These are phyloP conservation scores for Pharmacophagus antenor DNA, from an alignment of 2,888 invertebrate genomes.

Conservation along the genomic window DNA sequence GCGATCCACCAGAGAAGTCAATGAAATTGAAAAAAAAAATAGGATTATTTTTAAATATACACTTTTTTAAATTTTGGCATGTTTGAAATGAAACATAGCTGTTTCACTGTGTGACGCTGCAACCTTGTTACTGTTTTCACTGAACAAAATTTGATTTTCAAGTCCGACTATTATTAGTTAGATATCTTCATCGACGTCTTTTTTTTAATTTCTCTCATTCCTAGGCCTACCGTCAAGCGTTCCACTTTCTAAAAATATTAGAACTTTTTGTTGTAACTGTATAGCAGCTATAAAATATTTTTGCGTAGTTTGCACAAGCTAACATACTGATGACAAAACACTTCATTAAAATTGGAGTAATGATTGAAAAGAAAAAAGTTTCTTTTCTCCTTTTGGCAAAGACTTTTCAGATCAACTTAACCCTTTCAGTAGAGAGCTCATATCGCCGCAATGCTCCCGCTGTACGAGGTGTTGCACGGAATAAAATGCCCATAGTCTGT, in stretches of 20 bases:
- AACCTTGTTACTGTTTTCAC: conserved; percentile 10
- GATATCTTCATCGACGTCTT: conserved; percentile 9
- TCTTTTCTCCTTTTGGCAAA: too few relatives aligned
- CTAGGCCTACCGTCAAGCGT: conserved; percentile 1
- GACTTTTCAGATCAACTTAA: too few relatives aligned
- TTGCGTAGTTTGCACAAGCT: background rate
- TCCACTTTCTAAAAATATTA: conserved; percentile 11
- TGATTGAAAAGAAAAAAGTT: too few relatives aligned
- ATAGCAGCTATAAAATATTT: background rate
- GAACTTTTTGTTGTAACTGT: conserved; percentile 5
- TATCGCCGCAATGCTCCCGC: too few relatives aligned
- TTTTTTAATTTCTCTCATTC: conserved; percentile 8
- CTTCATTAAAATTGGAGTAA: too few relatives aligned
- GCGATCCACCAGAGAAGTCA: too few relatives aligned
- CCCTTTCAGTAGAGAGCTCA: too few relatives aligned
- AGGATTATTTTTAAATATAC: too few relatives aligned
- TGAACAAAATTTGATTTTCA: conserved; percentile 16
- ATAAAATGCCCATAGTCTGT: too few relatives aligned
- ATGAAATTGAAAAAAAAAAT: too few relatives aligned
- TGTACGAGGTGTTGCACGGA: too few relatives aligned
- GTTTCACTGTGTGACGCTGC: background rate
- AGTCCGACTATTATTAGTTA: conserved; percentile 17
- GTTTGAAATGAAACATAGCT: background rate
- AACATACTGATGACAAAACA: too few relatives aligned
- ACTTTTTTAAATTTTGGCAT: background rate